These are phyloP conservation scores for Callyntrura sp. DNA, from an alignment of 2,888 invertebrate species.

Conservation along the genomic window DNA sequence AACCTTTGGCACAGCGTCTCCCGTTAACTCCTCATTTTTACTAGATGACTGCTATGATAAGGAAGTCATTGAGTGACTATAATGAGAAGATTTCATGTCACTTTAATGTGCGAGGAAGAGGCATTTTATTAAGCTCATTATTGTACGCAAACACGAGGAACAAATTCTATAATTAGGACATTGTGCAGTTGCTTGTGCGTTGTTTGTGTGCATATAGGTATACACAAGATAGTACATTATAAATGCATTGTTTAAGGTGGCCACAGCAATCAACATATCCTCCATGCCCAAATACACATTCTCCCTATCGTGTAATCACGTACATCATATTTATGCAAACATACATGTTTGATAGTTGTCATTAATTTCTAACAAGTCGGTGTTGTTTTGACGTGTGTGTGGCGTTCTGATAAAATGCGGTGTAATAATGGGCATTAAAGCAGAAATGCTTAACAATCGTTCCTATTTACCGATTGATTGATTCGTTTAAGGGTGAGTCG, in stretches of 20 bases:
- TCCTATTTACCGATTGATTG: conserved; percentile 39
- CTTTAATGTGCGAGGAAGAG: conserved; percentile 74
- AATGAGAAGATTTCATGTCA: conserved; percentile 77
- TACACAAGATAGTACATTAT: not conserved
- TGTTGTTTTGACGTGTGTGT: conserved; percentile 61
- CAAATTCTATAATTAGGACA: conserved; percentile 76
- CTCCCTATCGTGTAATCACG: not conserved
- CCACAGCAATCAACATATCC: not conserved
- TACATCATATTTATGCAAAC: not conserved
- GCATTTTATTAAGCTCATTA: conserved; percentile 73
- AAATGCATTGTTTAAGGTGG: not conserved
- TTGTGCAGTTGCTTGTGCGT: conserved; percentile 10
- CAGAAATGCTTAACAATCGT: not conserved
- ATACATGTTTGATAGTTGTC: not conserved
- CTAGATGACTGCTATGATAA: conserved; percentile 71
- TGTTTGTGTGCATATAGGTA: not conserved
- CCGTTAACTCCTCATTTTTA: not conserved
- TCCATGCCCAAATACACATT: conserved; percentile 4
- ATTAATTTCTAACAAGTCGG: conserved; percentile 31
- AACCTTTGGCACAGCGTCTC: conserved; percentile 12
- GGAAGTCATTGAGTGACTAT: conserved; percentile 73
- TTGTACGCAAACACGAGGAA: conserved; percentile 45
- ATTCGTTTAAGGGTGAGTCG: conserved; percentile 22
- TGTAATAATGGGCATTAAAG: conserved; percentile 27
- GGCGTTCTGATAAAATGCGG: conserved; percentile 50